Evolutionary conservation across 2,797 vertebrate species (phyloP).

Genomic region (Triplophysa yarkandensis): DNA sequence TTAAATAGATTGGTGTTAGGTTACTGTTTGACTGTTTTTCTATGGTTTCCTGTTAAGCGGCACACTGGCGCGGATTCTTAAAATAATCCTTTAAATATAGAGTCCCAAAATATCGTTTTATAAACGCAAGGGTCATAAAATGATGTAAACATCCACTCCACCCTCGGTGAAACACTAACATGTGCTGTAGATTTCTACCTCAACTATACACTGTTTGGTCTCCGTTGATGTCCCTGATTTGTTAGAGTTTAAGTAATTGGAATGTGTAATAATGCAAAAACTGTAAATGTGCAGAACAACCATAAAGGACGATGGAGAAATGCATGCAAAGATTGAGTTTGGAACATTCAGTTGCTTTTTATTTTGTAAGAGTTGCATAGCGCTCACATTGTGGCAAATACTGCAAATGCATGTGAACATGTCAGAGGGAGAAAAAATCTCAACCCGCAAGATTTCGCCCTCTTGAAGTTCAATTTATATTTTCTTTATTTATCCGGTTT

Average conservation of each 20-base stretch:
- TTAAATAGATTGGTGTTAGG: neutral
- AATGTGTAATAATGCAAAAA: slow-evolving; percentile 7
- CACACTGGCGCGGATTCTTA: neutral
- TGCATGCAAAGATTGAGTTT: slow-evolving; percentile 68
- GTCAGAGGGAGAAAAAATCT: slow-evolving; percentile 74
- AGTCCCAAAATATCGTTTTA: slow-evolving; percentile 47
- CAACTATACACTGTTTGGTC: neutral
- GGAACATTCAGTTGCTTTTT: slow-evolving; percentile 76
- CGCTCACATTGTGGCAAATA: slow-evolving; percentile 71
- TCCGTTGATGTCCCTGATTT: neutral
- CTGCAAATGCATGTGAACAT: slow-evolving; percentile 75
- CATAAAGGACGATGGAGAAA: slow-evolving; percentile 59
- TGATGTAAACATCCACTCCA: slow-evolving; percentile 42
- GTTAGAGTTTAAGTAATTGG: neutral
- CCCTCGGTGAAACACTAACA: slow-evolving; percentile 47
- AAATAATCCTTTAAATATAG: slow-evolving; percentile 53
- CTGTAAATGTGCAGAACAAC: slow-evolving; percentile 14
- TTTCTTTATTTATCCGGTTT: slow-evolving; percentile 65
- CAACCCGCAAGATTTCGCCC: slow-evolving; percentile 81
- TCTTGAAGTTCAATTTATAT: slow-evolving; percentile 66
- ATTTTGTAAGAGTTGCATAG: slow-evolving; percentile 76
- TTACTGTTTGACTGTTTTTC: slow-evolving; percentile 14
- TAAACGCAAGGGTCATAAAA: slow-evolving; percentile 18
- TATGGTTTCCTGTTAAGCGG: slow-evolving; percentile 5
- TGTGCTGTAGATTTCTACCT: slow-evolving; percentile 20